Conservation (phyloP, 2,888 invertebrate genomes). For the Amiota communis region DNA sequence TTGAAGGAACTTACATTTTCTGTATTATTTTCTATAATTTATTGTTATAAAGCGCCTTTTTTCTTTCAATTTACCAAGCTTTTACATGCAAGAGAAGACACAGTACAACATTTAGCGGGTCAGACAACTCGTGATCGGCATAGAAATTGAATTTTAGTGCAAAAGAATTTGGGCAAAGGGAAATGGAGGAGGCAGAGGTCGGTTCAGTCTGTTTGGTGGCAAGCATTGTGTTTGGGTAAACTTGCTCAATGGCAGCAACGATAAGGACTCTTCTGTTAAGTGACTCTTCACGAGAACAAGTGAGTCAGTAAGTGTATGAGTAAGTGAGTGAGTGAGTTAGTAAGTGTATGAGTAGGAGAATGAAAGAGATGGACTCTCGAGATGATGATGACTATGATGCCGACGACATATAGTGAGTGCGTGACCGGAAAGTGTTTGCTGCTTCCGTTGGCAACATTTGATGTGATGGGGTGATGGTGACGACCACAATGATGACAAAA, state of each 20-base stretch:
- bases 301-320: conserved; percentile 24
- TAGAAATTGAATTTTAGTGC: conserved; percentile 55
- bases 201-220: not conserved
- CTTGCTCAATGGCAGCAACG: conserved; percentile 38
- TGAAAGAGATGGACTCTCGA: no score
- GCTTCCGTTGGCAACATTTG: conserved; percentile 44
- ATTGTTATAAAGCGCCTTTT: conserved; percentile 1
- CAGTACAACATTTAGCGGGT: not conserved
- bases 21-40: conserved; percentile 24
- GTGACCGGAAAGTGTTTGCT: conserved; percentile 63
- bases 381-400: conserved; percentile 28
- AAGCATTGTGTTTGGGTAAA: conserved; percentile 10
- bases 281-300: conserved; percentile 57
- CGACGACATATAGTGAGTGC: conserved; percentile 41
- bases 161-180: not conserved
- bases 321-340: not conserved
- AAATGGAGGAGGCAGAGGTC: no score
- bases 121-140: conserved; percentile 47
- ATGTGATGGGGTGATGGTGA: not conserved
- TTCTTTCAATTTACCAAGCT: not conserved
- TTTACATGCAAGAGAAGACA: not conserved
- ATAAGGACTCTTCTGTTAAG: conserved; percentile 50
- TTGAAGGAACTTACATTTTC: conserved; percentile 10
- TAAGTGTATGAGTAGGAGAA: no score
- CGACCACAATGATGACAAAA: not conserved